Evolutionary conservation across 2,888 invertebrate genomes (phyloP), one percentile per base, ranked within the genome.

Genomic region (Hybos culiciformis): DNA sequence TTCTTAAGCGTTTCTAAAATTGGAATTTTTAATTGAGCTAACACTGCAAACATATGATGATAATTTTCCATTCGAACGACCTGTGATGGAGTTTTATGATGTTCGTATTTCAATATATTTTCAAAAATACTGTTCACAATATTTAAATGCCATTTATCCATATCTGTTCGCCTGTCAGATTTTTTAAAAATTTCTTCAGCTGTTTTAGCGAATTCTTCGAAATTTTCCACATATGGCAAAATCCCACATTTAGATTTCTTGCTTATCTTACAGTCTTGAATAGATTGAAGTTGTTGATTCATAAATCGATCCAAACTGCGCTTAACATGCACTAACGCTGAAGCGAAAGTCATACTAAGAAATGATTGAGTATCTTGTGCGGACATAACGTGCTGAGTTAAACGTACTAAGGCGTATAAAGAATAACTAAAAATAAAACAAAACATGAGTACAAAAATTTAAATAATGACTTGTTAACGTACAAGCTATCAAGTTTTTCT

Each of bases 11-110:
- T 69, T 59, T 97, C 96, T 59, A 97, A 70, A 51, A 88, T 86
- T 8, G 81, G 70, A 53, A 93, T 87, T 70, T 96, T 96, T 54
- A 94, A 70, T 61, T 88, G 83, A 7, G 87, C 85, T 51, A 96
- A 67, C 51, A 85, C 70, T 36, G 83, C 87, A 64, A 85, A 83
- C 62, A 98, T 77, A 56, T 87, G 84, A 72, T 97, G 96, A 68
- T 87, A 96, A 69, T 97, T 98, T 72, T 97, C 87, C 81, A 93
- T 86, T 67, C 85, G 83, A 39, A 94, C 77, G 36, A 94, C 91
- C 70, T 90, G 85, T 39, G 82, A 76, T 5, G 96, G 97, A 14
- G 92, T 92, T 70, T 92, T 92, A 50, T 83, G 80, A 64, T 91
- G 88, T 56, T 91, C 87, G 53, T 91, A 83, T 39, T 75, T 67